Evolutionary conservation across 2,797 vertebrate genomes (phyloP), one percentile per base, ranked within the genome.

Genomic region (Ctenopoma multispine): DNA sequence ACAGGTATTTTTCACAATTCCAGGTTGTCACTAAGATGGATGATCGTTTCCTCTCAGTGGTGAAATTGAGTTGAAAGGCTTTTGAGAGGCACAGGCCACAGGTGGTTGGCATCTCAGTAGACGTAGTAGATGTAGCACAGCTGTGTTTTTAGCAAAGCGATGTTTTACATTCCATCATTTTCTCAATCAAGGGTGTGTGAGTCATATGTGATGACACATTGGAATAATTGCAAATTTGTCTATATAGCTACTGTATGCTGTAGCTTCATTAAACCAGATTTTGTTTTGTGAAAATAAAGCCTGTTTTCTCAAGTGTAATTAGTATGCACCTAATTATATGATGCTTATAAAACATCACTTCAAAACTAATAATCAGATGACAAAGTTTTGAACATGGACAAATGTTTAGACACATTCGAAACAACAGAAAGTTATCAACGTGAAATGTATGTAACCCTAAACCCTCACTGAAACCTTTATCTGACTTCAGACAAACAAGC

Each of bases 11-110:
- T 88, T 89, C 79, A 84, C 84, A 85, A 87, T 89, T 86, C 73
- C 64, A 80, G 75, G 77, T 80, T 90, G 90, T 90, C 91, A 91
- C 54, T 63, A 83, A 91, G 89, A 91, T 81, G 80, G 82, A 91
- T 90, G 79, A 79, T 77, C 47, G 74, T 82, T 75, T 50, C 50
- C 61, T 63, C 69, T 55, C 73, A 48, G 69, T 61, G 60, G 64
- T 60, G 70, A 83, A 75, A 85, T 65, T 17, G 64, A 77, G 79
- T 78, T 88, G 79, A 90, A 87, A 85, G 66, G 82, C 69, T 80
- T 68, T 65, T 31, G 72, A 72, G 59, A 83, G 76, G 75, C 62
- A 72, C 64, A 75, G 69, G 79, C 83, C 81, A 83, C 84, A 87
- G 84, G 78, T 90, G 82, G 68, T 66, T 77, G 72, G 68, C 67